phyloP scores from a whole-genome alignment of 2,797 vertebrate genomes.

The Chelidonichthys spinosus region DNA sequence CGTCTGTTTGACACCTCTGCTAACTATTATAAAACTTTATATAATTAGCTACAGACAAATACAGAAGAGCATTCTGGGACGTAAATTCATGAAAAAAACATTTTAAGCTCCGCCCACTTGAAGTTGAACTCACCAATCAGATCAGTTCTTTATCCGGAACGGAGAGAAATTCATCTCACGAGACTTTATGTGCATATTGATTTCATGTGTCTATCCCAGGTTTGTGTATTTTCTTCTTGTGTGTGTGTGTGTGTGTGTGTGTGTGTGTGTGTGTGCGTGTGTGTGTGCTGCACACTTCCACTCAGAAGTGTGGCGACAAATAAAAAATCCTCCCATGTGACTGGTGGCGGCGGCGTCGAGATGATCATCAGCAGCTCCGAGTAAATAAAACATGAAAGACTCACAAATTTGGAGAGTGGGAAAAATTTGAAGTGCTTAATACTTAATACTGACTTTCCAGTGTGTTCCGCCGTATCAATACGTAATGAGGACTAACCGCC shows the following conservation, averaged over 20 bases:
- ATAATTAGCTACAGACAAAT: neutral
- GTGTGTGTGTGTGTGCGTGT: neutral
- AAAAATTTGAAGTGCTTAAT: conserved; percentile 71
- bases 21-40: too few species aligned
- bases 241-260: conserved; percentile 7
- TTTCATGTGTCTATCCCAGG: conserved; percentile 28
- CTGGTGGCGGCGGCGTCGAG: conserved; percentile 52
- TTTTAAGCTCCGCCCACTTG: neutral
- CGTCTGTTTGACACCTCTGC: too few species aligned
- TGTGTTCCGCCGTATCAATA: conserved; percentile 71
- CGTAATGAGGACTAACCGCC: conserved; percentile 75
- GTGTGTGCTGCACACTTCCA: conserved; percentile 38
- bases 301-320: conserved; percentile 36
- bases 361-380: conserved; percentile 62
- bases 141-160: neutral
- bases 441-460: conserved; percentile 74
- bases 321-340: conserved; percentile 11
- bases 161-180: conserved; percentile 1
- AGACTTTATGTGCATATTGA: conserved; percentile 1
- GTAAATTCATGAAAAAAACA: too few species aligned
- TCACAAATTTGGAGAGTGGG: conserved; percentile 67
- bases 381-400: conserved; percentile 78
- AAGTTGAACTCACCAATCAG: neutral
- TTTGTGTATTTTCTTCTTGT: conserved; percentile 30
- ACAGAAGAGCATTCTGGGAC: too few species aligned